Evolutionary conservation across 2,888 invertebrate genomes (phyloP).

Genomic region (Formica aserva): DNA sequence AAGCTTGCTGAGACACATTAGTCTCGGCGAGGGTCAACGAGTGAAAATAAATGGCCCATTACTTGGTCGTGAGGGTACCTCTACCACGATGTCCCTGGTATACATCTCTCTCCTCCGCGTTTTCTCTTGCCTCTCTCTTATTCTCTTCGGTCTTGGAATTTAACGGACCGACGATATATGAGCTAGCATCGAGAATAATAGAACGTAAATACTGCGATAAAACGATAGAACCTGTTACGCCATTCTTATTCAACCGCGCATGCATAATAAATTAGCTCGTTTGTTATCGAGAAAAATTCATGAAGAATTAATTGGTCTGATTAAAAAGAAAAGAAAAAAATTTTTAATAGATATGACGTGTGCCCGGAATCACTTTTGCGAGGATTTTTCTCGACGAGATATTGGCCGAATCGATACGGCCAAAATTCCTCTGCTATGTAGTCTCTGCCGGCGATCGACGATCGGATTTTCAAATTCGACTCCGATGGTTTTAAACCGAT

Average conservation of each 20-base stretch:
- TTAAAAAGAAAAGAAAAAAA: not conserved
- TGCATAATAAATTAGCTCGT: constrained; percentile 22
- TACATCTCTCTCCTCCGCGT: constrained; percentile 54
- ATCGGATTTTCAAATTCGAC: constrained; percentile 35
- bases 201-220: constrained; percentile 71
- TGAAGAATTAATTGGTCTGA: not conserved
- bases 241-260: constrained; percentile 54
- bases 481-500: constrained; percentile 38
- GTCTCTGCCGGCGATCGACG: constrained; percentile 19
- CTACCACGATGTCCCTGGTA: constrained; percentile 53
- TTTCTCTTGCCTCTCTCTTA: constrained; percentile 44
- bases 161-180: constrained; percentile 70
- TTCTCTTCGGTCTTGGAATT: constrained; percentile 60
- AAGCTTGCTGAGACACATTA: constrained; percentile 78
- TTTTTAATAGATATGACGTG: constrained; percentile 61
- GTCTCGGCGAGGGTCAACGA: constrained; percentile 79
- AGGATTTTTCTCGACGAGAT: constrained; percentile 65
- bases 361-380: constrained; percentile 77
- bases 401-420: constrained; percentile 49
- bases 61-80: constrained; percentile 69
- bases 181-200: constrained; percentile 65
- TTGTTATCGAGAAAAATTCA: constrained; percentile 8
- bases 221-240: constrained; percentile 72
- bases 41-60: constrained; percentile 80
- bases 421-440: constrained; percentile 25